Evolutionary conservation across 2,113 vertebrate genomes (phyloP).

Genomic region (Hypocryptadius cinnamomeus): DNA sequence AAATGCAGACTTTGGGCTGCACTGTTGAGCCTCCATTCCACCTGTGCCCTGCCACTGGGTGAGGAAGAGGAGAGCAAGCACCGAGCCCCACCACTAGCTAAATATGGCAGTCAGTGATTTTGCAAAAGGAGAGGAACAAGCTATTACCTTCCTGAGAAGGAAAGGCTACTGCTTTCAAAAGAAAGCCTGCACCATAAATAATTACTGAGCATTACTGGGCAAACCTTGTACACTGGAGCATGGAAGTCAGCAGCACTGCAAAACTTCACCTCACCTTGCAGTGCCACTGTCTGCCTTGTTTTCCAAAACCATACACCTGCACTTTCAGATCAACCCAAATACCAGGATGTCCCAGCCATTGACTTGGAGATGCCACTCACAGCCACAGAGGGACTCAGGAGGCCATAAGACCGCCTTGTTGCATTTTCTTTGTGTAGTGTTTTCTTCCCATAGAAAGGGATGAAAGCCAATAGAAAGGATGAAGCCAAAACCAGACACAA

Average conservation of each 20-base stretch:
- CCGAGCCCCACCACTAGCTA: neutral
- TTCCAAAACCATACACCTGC: neutral
- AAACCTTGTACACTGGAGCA: neutral
- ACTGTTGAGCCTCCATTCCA: neutral
- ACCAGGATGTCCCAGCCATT: neutral
- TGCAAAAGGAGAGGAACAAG: neutral
- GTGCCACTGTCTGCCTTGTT: neutral
- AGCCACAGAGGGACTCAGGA: neutral
- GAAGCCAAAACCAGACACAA: neutral
- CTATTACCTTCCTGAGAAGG: neutral
- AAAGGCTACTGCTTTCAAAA: neutral
- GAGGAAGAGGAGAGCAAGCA: neutral
- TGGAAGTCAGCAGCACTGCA: neutral
- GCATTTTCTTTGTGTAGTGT: neutral
- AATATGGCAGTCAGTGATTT: neutral
- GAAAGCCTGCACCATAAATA: neutral
- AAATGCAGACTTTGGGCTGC: neutral
- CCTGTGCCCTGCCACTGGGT: fast-evolving
- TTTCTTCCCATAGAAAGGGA: neutral
- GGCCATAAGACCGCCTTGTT: neutral
- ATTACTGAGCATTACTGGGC: neutral
- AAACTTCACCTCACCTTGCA: neutral
- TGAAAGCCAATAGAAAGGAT: no score
- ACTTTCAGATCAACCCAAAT: neutral
- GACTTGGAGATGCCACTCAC: neutral